These are phyloP conservation scores for Apocrypta bakeri DNA, from an alignment of 1,140 invertebrate genomes.

Conservation along the genomic window DNA sequence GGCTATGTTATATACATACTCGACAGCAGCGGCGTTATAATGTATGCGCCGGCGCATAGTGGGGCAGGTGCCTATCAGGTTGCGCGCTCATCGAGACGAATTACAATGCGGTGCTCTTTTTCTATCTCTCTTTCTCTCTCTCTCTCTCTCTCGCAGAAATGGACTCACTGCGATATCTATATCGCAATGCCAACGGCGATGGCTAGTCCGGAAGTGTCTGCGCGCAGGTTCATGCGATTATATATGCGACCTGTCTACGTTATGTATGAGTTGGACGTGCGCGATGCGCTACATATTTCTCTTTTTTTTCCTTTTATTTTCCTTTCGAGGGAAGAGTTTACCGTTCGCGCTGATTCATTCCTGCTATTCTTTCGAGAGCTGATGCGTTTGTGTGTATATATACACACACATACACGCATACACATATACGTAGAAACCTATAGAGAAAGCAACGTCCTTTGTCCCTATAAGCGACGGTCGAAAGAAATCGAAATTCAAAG, in stretches of 20 bases:
- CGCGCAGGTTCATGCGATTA: constrained; percentile 17
- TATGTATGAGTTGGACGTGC: not conserved
- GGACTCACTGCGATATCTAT: not conserved
- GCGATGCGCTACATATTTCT: not conserved
- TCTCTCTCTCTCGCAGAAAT: not conserved
- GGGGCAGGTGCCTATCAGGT: constrained; percentile 58
- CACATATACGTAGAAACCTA: too few relatives aligned
- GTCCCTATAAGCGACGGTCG: not conserved
- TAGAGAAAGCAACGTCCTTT: not conserved
- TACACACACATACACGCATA: too few relatives aligned
- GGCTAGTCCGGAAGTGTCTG: constrained; percentile 11
- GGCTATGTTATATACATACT: not conserved
- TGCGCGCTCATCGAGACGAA: constrained; percentile 67
- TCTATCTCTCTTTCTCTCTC: not conserved
- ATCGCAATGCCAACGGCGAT: not conserved
- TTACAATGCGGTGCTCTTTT: constrained; percentile 60
- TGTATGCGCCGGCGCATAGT: not conserved
- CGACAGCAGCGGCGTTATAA: not conserved
- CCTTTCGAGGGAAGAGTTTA: not conserved
- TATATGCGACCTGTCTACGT: constrained; percentile 36
- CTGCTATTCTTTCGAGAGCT: too few relatives aligned
- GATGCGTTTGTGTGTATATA: too few relatives aligned
- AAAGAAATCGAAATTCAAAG: not conserved
- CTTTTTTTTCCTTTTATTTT: not conserved
- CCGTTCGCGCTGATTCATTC: not conserved